phyloP scores from a whole-genome alignment of 2,888 invertebrate species.

The Zootermopsis nevadensis region DNA sequence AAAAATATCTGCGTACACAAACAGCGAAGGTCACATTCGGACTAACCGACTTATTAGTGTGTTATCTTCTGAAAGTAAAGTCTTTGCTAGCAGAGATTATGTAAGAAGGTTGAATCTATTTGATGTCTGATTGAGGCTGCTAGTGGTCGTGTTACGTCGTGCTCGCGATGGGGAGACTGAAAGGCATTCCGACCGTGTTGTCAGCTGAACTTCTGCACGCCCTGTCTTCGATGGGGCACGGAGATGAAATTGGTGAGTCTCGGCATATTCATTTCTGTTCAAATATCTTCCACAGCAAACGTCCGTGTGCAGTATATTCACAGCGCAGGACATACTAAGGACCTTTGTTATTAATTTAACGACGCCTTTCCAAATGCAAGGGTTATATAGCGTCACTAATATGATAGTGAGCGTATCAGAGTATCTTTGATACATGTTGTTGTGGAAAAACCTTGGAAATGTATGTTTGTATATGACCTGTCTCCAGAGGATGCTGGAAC shows the following conservation, averaged over 20 bases:
- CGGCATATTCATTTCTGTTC: no score
- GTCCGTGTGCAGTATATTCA: no score
- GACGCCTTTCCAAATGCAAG: no score
- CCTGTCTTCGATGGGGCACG: slow-evolving; percentile 44
- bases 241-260: slow-evolving; percentile 39
- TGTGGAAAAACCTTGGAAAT: no score
- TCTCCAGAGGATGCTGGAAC: no score
- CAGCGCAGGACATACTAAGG: no score
- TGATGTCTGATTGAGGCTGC: neutral
- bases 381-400: no score
- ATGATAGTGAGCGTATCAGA: no score
- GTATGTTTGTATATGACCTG: no score
- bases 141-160: neutral
- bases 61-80: neutral
- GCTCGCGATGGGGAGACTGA: slow-evolving; percentile 31
- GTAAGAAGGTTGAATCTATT: neutral
- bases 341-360: no score
- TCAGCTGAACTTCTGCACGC: slow-evolving; percentile 38
- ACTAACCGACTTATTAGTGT: neutral
- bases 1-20: neutral
- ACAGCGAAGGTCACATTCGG: neutral
- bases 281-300: no score
- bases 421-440: no score
- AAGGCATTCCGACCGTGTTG: slow-evolving; percentile 38
- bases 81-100: neutral